Evolutionary conservation across 2,113 vertebrate species (phyloP), one percentile per base, ranked within the genome.

Genomic region (Atractosteus spatula): DNA sequence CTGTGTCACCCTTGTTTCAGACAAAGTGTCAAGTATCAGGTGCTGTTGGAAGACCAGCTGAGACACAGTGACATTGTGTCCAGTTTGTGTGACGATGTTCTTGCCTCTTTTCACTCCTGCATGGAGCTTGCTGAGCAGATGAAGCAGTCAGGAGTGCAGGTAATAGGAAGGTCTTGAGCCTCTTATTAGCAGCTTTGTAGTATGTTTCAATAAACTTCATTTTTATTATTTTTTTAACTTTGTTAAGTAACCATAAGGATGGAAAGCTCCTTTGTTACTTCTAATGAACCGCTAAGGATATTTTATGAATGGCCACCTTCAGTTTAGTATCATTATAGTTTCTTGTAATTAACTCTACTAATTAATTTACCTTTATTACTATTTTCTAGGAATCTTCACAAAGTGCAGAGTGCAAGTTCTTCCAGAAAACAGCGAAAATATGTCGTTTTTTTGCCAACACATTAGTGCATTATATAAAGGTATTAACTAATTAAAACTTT

Each of bases 381-480:
- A 29, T 77, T 84, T 83, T 77, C 12, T 78, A 97, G 96, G 94
- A 92, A 69, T 78, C 74, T n/a, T 76, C 82, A 69, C 92, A 95
- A 62, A 86, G 86, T 45, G 64, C 89, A 29, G 92, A 92, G 74
- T 88, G 88, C 80, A 96, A 87, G 76, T 84, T 98, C 63, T 98
- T 97, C 85, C 95, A 96, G 86, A 99, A 95, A 90, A 93, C 91
- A 68, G 86, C 93, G 59, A 99, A 98, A 80, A 89, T 97, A 73
- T 98, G 94, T 87, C 92, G 94, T 71, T 99, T 99, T 82, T 96
- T 99, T 92, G 93, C 90, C 45, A 98, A 96, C 88, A 97, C 96
- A 14, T 87, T 99, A 71, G 88, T 97, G 74, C 95, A 97, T 83
- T 99, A 98, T 72, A 91, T 91, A 78, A 99, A 97, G 95, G 97